A percentile compares a stretch with the other conserved stretches of the same genome.
Conservation (phyloP, 2,888 invertebrate species). For the Caenorhabditis japonica region DNA sequence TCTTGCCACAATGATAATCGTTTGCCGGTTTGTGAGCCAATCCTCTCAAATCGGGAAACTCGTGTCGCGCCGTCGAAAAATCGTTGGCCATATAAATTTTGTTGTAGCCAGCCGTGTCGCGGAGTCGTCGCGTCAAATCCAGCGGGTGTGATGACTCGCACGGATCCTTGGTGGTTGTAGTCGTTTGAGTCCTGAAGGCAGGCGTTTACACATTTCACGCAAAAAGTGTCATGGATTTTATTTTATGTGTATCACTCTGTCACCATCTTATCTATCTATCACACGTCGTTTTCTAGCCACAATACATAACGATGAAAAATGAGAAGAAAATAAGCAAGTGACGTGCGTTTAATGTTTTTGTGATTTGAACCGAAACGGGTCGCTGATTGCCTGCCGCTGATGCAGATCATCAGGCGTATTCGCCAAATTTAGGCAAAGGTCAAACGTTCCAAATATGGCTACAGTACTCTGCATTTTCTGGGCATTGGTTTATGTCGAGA, state of each 20-base stretch:
- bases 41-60: conserved; percentile 61
- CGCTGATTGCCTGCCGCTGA: too few species aligned
- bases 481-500: too few species aligned
- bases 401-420: conserved; percentile 1
- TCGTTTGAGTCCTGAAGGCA: conserved; percentile 25
- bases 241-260: too few species aligned
- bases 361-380: conserved; percentile 8
- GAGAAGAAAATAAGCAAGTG: not conserved
- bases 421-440: not conserved
- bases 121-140: conserved; percentile 49
- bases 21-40: conserved; percentile 41
- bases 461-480: too few species aligned
- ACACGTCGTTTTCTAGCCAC: too few species aligned
- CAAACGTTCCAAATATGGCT: conserved; percentile 2
- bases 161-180: conserved; percentile 45
- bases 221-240: too few species aligned
- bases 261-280: too few species aligned
- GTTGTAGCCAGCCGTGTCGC: conserved; percentile 60
- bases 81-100: conserved; percentile 66
- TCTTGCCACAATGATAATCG: conserved; percentile 56
- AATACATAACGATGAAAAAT: not conserved
- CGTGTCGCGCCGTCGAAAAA: conserved; percentile 53
- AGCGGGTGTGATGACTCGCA: conserved; percentile 60
- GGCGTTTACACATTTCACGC: too few species aligned
- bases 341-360: conserved; percentile 4